These are phyloP conservation scores for Pocillopora grandis DNA, from an alignment of 92 coral and sea anemone genomes.

Conservation along the genomic window DNA sequence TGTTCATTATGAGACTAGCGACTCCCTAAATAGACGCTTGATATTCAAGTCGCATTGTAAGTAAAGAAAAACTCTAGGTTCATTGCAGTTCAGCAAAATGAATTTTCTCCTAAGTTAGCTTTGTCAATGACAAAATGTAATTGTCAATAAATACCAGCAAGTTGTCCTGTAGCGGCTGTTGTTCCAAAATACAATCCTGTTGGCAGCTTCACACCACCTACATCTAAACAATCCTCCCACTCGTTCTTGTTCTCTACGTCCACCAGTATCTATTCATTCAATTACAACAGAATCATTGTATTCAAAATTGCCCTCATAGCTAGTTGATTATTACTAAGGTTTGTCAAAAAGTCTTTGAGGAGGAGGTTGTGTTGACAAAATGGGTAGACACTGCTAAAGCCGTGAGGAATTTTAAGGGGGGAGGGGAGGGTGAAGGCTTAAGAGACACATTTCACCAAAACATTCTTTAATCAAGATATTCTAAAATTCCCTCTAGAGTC, in stretches of 20 bases:
- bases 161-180: conserved; percentile 95
- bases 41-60: too few species aligned
- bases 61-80: too few species aligned
- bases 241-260: conserved; percentile 89
- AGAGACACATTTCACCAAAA: too few species aligned
- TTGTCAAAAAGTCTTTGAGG: background rate
- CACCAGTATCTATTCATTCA: conserved; percentile 59
- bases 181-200: conserved; percentile 89
- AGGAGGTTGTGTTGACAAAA: background rate
- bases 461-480: background rate
- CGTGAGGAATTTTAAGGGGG: too few species aligned
- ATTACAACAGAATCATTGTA: background rate
- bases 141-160: conserved; percentile 72
- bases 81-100: too few species aligned
- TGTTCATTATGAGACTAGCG: too few species aligned
- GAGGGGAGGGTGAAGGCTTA: too few species aligned
- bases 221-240: conserved; percentile 87
- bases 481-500: background rate
- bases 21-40: too few species aligned
- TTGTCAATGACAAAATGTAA: too few species aligned
- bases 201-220: conserved; percentile 89
- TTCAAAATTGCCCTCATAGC: too few species aligned
- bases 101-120: too few species aligned
- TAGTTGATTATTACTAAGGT: too few species aligned
- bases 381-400: background rate